Evolutionary conservation across 2,797 vertebrate species (phyloP).

Genomic region (Mionectes olivaceus): DNA sequence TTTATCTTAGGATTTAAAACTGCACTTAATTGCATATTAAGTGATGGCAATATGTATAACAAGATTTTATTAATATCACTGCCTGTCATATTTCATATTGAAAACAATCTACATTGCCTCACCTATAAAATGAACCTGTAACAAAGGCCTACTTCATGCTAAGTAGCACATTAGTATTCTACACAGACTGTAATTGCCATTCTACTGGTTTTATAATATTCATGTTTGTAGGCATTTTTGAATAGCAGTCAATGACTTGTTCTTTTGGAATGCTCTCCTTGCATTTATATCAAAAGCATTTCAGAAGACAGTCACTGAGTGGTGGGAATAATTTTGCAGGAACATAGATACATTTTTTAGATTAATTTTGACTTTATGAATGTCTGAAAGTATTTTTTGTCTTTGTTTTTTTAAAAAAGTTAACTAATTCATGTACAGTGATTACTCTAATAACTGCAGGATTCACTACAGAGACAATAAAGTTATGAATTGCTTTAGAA

Average conservation of each 20-base stretch:
- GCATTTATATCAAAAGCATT: slow-evolving; percentile 18
- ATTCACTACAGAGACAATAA: not conserved
- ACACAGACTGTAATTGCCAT: slow-evolving; percentile 38
- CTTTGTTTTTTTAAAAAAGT: not conserved
- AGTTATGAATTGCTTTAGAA: not conserved
- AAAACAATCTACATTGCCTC: slow-evolving; percentile 48
- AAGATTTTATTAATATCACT: slow-evolving; percentile 42
- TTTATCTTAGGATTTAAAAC: slow-evolving; percentile 39
- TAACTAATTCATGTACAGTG: not conserved
- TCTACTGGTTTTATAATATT: slow-evolving; percentile 35
- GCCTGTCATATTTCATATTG: slow-evolving; percentile 23
- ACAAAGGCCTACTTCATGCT: slow-evolving; percentile 30
- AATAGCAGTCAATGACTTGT: slow-evolving; percentile 40
- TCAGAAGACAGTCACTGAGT: slow-evolving; percentile 6
- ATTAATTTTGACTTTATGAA: not conserved
- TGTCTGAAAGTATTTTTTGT: not conserved
- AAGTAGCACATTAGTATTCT: slow-evolving; percentile 42
- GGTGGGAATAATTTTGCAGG: not conserved
- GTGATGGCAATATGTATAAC: not conserved
- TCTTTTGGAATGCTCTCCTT: not conserved
- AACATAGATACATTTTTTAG: not conserved
- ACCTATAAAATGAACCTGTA: slow-evolving; percentile 30
- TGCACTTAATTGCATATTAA: slow-evolving; percentile 50
- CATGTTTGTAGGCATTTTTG: slow-evolving; percentile 50
- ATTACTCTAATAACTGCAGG: not conserved